These are phyloP conservation scores for Conchocele bisecta DNA, from an alignment of 2,888 invertebrate species.

Conservation along the genomic window DNA sequence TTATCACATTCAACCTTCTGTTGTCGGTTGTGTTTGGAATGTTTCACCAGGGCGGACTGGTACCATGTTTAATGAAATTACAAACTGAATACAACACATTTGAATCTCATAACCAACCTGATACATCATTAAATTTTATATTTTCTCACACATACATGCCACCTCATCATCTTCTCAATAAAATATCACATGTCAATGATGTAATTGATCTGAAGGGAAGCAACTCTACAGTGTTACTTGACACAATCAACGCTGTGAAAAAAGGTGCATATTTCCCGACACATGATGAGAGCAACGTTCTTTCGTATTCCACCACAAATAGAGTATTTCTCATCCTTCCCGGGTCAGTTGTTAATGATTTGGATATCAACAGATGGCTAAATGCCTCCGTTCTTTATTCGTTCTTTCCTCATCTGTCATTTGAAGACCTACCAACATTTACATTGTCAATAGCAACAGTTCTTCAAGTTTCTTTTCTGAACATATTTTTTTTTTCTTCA, in stretches of 20 bases:
- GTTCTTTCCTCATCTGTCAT: constrained; percentile 69
- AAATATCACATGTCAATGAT: constrained; percentile 25
- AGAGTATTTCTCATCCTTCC: background rate
- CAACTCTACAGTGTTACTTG: constrained; percentile 2
- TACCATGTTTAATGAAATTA: constrained; percentile 71
- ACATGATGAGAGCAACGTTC: background rate
- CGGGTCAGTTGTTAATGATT: constrained; percentile 9
- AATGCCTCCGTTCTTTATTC: constrained; percentile 20
- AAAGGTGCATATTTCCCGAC: background rate
- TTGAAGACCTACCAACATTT: constrained; percentile 67
- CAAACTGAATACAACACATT: constrained; percentile 43
- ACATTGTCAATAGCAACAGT: constrained; percentile 1
- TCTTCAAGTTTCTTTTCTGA: too few species aligned
- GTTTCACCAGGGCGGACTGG: constrained; percentile 92
- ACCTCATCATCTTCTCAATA: constrained; percentile 77
- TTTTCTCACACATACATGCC: constrained; percentile 83
- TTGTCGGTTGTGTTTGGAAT: constrained; percentile 92
- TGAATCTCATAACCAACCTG: background rate
- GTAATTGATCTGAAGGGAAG: constrained; percentile 61
- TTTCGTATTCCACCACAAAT: too few species aligned
- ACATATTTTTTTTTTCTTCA: too few species aligned
- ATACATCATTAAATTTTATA: constrained; percentile 66
- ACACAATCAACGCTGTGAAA: background rate
- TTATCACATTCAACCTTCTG: constrained; percentile 89
- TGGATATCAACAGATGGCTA: constrained; percentile 1